These are phyloP conservation scores for Epizoanthus stellaris DNA, from an alignment of 92 coral and sea anemone genomes.

Conservation along the genomic window DNA sequence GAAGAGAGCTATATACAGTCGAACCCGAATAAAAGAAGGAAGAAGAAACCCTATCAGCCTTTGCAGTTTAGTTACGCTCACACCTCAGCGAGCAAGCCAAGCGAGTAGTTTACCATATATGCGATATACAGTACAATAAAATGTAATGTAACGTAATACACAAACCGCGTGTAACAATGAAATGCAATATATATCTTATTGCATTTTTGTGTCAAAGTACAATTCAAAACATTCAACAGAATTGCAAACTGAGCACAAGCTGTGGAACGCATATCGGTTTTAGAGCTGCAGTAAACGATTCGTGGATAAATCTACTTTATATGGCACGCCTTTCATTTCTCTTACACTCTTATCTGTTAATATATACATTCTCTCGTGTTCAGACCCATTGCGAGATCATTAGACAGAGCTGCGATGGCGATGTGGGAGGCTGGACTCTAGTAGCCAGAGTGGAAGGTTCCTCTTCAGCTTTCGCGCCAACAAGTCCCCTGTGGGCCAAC, in stretches of 20 bases:
- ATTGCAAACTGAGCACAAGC: too few relatives aligned
- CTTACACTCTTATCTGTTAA: background rate
- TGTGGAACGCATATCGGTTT: background rate
- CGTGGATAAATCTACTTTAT: background rate
- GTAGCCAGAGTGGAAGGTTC: slow-evolving; percentile 92
- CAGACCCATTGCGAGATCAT: slow-evolving; percentile 95
- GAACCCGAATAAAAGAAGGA: too few relatives aligned
- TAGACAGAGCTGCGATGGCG: slow-evolving; percentile 58
- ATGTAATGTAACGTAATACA: background rate
- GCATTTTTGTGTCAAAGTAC: background rate
- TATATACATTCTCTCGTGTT: background rate
- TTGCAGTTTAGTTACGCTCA: too few relatives aligned
- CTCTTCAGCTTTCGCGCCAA: slow-evolving; percentile 94
- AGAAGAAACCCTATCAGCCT: too few relatives aligned
- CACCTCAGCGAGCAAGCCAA: too few relatives aligned
- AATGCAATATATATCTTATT: background rate
- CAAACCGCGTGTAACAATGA: background rate
- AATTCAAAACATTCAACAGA: background rate
- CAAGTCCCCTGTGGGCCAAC: slow-evolving; percentile 93
- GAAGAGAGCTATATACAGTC: too few relatives aligned
- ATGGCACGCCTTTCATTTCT: too few relatives aligned
- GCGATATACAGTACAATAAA: background rate
- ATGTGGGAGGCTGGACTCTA: slow-evolving; percentile 95
- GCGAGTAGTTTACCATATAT: too few relatives aligned
- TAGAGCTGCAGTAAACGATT: background rate